These are phyloP conservation scores for Lucinisca nassula DNA, from an alignment of 2,888 invertebrate genomes.

Conservation along the genomic window DNA sequence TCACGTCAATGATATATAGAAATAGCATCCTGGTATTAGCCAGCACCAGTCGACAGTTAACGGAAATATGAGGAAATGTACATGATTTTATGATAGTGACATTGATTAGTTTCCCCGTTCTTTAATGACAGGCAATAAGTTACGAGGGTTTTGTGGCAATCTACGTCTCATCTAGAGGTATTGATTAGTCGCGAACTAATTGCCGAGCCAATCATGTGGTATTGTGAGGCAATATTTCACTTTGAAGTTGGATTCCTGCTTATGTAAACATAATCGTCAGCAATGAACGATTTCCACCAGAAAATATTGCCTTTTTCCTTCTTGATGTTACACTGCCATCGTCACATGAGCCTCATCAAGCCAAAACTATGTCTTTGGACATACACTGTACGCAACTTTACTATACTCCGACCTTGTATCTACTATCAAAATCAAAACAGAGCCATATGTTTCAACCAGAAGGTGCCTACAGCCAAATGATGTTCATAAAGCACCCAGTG, in stretches of 20 bases:
- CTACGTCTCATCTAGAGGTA: conserved; percentile 63
- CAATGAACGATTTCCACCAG: conserved; percentile 61
- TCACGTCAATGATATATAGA: neutral
- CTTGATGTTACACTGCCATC: neutral
- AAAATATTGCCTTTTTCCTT: conserved; percentile 12
- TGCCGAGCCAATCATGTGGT: conserved; percentile 67
- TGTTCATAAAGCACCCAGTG: neutral
- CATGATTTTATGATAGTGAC: conserved; percentile 23
- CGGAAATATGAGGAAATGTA: conserved; percentile 17
- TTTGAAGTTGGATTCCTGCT: conserved; percentile 69
- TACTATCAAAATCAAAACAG: too few species aligned
- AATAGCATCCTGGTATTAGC: conserved; percentile 14
- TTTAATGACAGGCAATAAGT: conserved; percentile 63
- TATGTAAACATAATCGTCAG: conserved; percentile 69
- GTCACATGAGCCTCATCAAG: too few species aligned
- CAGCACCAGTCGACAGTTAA: conserved; percentile 6
- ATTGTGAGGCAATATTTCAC: conserved; percentile 75
- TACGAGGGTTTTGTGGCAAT: conserved; percentile 51
- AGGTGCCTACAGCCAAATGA: too few species aligned
- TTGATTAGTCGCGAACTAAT: conserved; percentile 69
- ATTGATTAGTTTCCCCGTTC: conserved; percentile 15
- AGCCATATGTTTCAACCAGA: too few species aligned
- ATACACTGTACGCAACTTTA: too few species aligned
- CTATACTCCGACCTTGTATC: too few species aligned
- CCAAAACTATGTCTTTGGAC: too few species aligned